A percentile compares a stretch with the other conserved stretches of the same genome.
phyloP scores from a whole-genome alignment of 2,113 vertebrate genomes.

The Ictidomys tridecemlineatus region DNA sequence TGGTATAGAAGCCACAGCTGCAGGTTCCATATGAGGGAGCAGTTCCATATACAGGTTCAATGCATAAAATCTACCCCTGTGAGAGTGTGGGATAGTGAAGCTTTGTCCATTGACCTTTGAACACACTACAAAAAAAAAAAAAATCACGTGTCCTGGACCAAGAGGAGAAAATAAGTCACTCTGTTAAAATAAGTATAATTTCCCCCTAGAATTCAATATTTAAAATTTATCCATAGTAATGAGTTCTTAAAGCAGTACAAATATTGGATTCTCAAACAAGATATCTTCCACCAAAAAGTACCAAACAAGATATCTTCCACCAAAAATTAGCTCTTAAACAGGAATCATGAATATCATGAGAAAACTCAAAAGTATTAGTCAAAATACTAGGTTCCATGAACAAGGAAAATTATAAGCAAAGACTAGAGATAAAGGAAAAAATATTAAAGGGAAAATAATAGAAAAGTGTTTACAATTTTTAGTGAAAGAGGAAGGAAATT shows the following conservation, averaged over 20 bases:
- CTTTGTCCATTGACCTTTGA: not conserved
- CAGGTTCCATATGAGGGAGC: not conserved
- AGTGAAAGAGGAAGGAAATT: not conserved
- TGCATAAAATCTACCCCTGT: not conserved
- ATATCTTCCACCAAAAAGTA: not conserved
- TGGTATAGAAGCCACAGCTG: accelerated
- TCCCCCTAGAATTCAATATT: not conserved
- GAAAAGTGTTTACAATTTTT: not conserved
- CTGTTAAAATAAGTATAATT: not conserved
- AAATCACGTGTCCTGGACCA: not conserved
- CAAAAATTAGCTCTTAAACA: not conserved
- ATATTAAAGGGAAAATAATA: not conserved
- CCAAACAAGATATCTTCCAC: not conserved
- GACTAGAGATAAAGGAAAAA: not conserved
- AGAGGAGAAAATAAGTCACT: not conserved
- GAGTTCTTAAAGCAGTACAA: not conserved
- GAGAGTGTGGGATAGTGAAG: not conserved
- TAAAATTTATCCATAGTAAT: not conserved
- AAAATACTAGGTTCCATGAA: not conserved
- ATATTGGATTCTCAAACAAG: not conserved
- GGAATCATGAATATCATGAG: not conserved
- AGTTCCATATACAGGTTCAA: not conserved
- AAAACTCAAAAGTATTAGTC: not conserved
- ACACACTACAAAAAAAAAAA: not conserved
- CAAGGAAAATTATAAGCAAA: not conserved